Evolutionary conservation across 2,797 vertebrate genomes (phyloP).

Genomic region (Myripristis jacobus): DNA sequence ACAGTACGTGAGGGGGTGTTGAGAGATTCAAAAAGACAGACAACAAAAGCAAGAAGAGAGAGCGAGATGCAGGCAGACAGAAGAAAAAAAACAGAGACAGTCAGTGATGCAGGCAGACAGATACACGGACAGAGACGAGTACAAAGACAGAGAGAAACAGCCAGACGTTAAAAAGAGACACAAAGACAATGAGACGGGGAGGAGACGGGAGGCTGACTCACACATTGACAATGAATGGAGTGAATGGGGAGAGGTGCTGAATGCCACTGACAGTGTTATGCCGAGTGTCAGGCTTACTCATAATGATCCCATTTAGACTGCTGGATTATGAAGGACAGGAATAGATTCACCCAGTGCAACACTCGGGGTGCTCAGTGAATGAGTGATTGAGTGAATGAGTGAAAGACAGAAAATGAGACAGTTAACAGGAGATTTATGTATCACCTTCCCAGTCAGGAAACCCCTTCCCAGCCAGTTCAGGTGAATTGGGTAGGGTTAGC

Average conservation of each 20-base stretch:
- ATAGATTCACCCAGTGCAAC: constrained; percentile 1
- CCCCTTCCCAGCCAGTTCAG: too few relatives aligned
- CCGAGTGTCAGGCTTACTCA: constrained; percentile 28
- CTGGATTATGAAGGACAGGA: constrained; percentile 7
- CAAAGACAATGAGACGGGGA: not conserved
- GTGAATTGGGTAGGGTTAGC: too few relatives aligned
- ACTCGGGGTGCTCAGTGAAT: not conserved
- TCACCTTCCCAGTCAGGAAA: too few relatives aligned
- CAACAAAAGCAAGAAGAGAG: too few relatives aligned
- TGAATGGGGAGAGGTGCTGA: constrained; percentile 29
- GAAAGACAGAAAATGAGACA: not conserved
- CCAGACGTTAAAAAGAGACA: not conserved
- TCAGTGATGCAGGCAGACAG: constrained; percentile 1
- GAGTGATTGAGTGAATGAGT: not conserved
- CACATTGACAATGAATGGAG: constrained; percentile 17
- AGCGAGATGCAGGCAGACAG: not conserved
- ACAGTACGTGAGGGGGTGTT: not conserved
- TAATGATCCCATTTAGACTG: constrained; percentile 10
- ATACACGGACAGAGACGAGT: not conserved
- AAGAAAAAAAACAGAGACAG: not conserved
- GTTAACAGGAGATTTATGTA: not conserved
- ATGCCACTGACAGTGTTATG: constrained; percentile 9
- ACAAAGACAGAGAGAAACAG: not conserved
- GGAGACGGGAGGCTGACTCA: not conserved
- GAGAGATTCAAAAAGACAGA: not conserved